Base-by-base conservation (phyloP, 2,113 vertebrate genomes). In the Colius striatus region DNA sequence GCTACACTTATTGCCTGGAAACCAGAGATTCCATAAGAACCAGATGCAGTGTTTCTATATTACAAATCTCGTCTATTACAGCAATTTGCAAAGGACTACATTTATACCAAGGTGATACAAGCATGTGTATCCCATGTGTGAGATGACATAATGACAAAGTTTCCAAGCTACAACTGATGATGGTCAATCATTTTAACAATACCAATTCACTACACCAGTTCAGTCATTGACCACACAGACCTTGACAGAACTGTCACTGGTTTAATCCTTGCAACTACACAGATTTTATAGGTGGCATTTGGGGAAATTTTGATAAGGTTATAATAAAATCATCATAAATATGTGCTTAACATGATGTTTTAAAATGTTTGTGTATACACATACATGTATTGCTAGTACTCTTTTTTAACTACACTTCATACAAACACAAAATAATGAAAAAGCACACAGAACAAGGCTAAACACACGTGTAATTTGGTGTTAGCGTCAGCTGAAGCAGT, bases 351-450 rank as follows among this genome's bases (percentile, higher is more conserved):
- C 6, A 47, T 2, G 51, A 16, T 2, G 10, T 53, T 80, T 72
- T 9, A 61, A 87, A 87, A 57, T 11, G 9, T 50, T 34, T 61
- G 8, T 30, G 47, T 12, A 22, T 7, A 41, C 0, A 7, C 13
- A 50, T 26, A 76, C 72, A 83, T 70, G 85, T 90, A 92, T 88
- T 94, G 92, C 85, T 32, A 94, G 85, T 58, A 34, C 55, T 87
- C 13, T 32, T 88, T 55, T 60, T 5, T 10, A 76, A 38, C 25
- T 58, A 11, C 19, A 48, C 47, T 76, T 83, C 68, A 90, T 60
- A 60, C 17, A 41, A 34, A 87, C 17, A 76, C 16, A 75, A 55
- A 82, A 34, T 9, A n/a, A 71, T 15, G 60, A 16, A 71, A 83
- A 83, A 88, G 68, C 32, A 77, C 36, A 65, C 22, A n/a, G 23